Base-by-base conservation (phyloP, 1,140 invertebrate species). In the Drosophila pseudoobscura region DNA sequence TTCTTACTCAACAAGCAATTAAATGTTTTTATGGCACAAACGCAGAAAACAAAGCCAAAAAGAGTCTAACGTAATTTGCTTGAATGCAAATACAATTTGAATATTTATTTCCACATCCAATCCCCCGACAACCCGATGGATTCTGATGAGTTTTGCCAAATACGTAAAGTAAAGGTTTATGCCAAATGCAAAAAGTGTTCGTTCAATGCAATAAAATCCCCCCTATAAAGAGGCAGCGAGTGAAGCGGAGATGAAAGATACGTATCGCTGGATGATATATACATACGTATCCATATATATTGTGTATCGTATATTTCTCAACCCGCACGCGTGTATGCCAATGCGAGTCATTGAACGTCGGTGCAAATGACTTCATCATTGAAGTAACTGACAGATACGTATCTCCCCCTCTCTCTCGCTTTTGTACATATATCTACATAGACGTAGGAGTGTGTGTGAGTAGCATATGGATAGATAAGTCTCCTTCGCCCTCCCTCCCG, bases 301-400 rank as follows among this genome's bases (percentile, higher is more conserved):
- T 35, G 8, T 35, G 39, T 66, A 62, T 35, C 11, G 8, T 35
- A 39, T 13, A 39, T 39, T 39, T 39, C 11, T 39, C 35, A 58
- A 46, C 41, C 41, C 44, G 62, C 31, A 68, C 77, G 69, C 58
- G 76, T 46, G n/a, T 53, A 49, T 58, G 62, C 53, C 49, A 50
- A 43, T 75, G 39, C 78, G 66, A 80, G 78, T 80, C 78, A 77
- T 80, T 80, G 78, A 80, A 80, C 78, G 78, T 75, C 78, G 51
- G 58, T 63, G 68, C 68, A 80, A 80, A 80, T 80, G 78, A 80
- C 78, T 80, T 80, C 78, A 80, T 80, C 78, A 77, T 80, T 55
- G 63, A 73, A 64, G 52, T 60, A 57, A 62, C 72, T 62, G 58
- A 68, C 58, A 77, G 57, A 61, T 76, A 75, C 57, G 61, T 62